These are phyloP conservation scores for Heteropelma amictum DNA, from an alignment of 2,888 invertebrate species.

Conservation along the genomic window DNA sequence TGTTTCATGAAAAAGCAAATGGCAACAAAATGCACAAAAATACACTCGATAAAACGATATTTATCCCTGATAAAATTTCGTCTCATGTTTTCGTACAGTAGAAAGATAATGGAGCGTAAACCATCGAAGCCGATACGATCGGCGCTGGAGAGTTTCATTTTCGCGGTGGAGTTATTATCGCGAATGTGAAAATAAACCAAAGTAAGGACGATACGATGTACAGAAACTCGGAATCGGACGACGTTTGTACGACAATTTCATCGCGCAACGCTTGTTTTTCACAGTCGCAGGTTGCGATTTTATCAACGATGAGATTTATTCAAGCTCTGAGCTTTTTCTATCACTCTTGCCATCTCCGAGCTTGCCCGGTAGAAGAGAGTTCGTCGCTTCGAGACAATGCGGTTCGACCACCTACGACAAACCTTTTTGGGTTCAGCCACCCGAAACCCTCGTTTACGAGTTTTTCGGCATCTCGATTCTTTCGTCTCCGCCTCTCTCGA, in stretches of 20 bases:
- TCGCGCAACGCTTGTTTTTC: no score
- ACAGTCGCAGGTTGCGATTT: slow-evolving; percentile 19
- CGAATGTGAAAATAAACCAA: no score
- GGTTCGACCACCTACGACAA: neutral
- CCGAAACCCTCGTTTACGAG: slow-evolving; percentile 29
- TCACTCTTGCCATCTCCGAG: neutral
- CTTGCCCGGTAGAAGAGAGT: neutral
- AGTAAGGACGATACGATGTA: no score
- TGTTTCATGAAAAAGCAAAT: neutral
- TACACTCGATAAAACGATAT: neutral
- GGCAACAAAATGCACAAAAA: no score
- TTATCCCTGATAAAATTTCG: neutral
- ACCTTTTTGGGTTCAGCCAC: neutral
- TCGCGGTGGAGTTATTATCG: no score
- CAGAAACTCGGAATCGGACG: no score
- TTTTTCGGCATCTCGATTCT: slow-evolving; percentile 11
- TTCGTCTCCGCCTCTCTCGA: neutral
- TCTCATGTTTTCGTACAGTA: neutral
- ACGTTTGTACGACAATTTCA: no score
- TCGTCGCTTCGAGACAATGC: neutral
- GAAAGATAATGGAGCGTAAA: no score
- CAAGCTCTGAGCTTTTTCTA: slow-evolving; percentile 1
- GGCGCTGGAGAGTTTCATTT: no score
- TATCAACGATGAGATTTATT: slow-evolving; percentile 32
- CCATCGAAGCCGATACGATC: no score